These are phyloP conservation scores for Stichodactyla mertensii DNA, from an alignment of 64 coral and sea anemone genomes.

Conservation along the genomic window DNA sequence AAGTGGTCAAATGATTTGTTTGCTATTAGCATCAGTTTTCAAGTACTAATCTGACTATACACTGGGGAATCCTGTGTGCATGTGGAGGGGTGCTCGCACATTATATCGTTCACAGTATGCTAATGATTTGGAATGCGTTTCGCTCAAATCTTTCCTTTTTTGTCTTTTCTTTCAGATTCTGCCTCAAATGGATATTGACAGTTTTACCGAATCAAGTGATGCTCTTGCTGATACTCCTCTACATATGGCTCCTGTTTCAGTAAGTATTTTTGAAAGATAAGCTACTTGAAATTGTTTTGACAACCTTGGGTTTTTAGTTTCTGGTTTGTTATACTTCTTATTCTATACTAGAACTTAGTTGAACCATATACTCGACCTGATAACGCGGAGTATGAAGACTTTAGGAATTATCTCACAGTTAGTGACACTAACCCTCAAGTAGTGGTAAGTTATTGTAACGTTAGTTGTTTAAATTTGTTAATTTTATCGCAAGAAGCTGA, in stretches of 20 bases:
- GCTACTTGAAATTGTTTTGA: too few species aligned
- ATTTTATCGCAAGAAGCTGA: too few species aligned
- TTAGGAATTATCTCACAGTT: conserved; percentile 74
- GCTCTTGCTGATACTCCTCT: conserved; percentile 19
- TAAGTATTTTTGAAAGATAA: conserved; percentile 29
- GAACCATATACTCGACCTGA: conserved; percentile 60
- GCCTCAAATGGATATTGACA: conserved; percentile 90
- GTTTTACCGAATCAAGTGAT: conserved; percentile 60
- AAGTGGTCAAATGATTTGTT: too few species aligned
- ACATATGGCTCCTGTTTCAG: conserved; percentile 16
- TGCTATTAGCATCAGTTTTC: too few species aligned
- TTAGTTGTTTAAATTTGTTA: too few species aligned
- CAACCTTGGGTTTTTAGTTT: neutral
- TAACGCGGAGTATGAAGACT: conserved; percentile 81
- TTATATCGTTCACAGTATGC: too few species aligned
- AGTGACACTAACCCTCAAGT: conserved; percentile 42
- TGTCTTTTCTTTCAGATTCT: conserved; percentile 46
- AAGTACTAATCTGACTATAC: too few species aligned
- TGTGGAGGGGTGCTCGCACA: too few species aligned
- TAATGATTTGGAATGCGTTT: neutral
- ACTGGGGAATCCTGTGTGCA: too few species aligned
- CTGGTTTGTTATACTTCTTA: neutral
- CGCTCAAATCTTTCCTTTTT: neutral
- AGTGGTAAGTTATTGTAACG: neutral
- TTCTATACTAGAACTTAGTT: conserved; percentile 22